phyloP scores from a whole-genome alignment of 2,113 vertebrate genomes.

The Dicaeum eximium region DNA sequence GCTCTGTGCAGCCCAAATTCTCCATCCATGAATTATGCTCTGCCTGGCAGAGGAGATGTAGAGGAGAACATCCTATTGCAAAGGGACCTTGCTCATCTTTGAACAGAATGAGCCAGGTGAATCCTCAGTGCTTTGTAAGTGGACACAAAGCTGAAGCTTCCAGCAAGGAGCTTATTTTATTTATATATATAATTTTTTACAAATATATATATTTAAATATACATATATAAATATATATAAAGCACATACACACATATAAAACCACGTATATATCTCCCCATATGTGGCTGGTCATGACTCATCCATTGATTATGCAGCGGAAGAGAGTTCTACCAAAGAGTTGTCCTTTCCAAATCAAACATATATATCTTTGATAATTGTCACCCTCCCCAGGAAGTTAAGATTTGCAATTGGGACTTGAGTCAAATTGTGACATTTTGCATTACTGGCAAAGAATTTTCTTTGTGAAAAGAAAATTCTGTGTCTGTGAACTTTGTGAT shows the following conservation, averaged over 20 bases:
- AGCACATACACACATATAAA: background rate
- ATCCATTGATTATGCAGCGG: slow-evolving; percentile 29
- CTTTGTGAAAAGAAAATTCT: too few relatives aligned
- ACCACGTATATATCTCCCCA: background rate
- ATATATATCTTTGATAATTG: slow-evolving; percentile 32
- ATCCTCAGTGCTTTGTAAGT: background rate
- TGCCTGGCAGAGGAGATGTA: background rate
- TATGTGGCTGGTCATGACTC: slow-evolving; percentile 18
- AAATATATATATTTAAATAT: too few relatives aligned
- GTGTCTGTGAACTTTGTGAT: background rate
- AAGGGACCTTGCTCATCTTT: background rate
- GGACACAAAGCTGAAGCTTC: background rate
- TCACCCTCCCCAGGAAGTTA: slow-evolving; percentile 40
- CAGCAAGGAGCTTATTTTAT: background rate
- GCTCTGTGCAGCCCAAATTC: background rate
- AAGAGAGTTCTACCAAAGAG: slow-evolving; percentile 14
- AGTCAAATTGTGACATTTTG: slow-evolving; percentile 42
- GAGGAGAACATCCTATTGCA: background rate
- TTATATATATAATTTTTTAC: too few relatives aligned
- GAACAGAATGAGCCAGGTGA: background rate
- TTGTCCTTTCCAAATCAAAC: slow-evolving; percentile 54
- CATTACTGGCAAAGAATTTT: background rate
- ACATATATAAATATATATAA: background rate
- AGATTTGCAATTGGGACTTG: slow-evolving; percentile 4
- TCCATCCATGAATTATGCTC: background rate